A percentile compares a stretch with the other conserved stretches of the same genome.
Conservation (phyloP, 2,113 vertebrate species). For the Phylloscopus trochiloides region DNA sequence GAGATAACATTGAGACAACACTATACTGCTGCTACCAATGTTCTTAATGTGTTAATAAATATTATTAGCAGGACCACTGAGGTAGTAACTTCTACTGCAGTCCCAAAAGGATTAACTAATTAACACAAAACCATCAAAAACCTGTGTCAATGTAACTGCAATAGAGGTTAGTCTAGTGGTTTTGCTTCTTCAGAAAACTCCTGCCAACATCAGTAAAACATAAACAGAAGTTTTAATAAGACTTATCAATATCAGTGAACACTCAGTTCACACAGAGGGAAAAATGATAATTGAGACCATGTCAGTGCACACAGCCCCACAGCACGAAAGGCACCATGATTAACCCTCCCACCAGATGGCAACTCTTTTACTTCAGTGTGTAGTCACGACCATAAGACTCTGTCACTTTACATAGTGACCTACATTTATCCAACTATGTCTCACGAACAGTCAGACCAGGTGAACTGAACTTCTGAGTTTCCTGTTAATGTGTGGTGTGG, state of each 20-base stretch:
- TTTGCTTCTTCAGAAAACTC: neutral
- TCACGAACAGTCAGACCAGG: neutral
- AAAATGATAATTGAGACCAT: neutral
- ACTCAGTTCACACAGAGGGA: neutral
- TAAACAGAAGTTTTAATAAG: neutral
- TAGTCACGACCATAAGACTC: neutral
- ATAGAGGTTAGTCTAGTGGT: neutral
- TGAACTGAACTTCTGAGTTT: slow-evolving; percentile 41
- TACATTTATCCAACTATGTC: slow-evolving; percentile 31
- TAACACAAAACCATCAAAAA: neutral
- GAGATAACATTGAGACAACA: fast-evolving
- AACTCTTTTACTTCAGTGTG: neutral
- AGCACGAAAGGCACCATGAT: neutral
- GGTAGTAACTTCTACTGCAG: neutral
- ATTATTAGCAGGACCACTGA: neutral
- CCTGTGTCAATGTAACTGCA: neutral
- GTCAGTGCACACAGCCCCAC: neutral
- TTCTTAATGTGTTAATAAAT: neutral
- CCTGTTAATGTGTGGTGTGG: slow-evolving; percentile 19
- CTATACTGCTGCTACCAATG: neutral
- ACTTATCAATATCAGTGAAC: neutral
- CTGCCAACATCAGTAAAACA: neutral
- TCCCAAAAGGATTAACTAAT: neutral
- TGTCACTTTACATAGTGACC: slow-evolving; percentile 25
- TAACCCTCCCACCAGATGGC: neutral